Percentiles rank a stretch among this genome's conserved stretches.
phyloP scores from a whole-genome alignment of 2,888 invertebrate species.

The Conops quadrifasciatus region DNA sequence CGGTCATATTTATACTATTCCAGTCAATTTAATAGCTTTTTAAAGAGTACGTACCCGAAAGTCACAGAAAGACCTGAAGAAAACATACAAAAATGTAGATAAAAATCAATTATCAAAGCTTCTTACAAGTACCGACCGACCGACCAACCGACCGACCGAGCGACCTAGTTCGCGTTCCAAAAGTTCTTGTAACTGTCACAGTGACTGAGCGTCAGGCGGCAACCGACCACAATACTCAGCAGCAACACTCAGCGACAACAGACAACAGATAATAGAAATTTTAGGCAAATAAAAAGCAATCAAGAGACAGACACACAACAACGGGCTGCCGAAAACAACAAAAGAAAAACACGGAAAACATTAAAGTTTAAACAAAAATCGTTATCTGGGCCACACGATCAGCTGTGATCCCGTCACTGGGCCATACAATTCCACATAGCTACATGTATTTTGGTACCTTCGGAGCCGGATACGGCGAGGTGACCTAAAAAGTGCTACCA shows the following conservation, averaged over 20 bases:
- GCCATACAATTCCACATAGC: background rate
- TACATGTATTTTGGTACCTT: background rate
- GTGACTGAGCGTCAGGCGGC: background rate
- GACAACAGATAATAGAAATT: constrained; percentile 18
- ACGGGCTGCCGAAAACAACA: constrained; percentile 23
- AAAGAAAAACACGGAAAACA: constrained; percentile 17
- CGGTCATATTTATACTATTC: no score
- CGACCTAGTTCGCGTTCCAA: background rate
- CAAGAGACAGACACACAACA: constrained; percentile 39
- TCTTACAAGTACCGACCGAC: no score
- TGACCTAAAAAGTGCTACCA: constrained; percentile 5
- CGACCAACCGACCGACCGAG: background rate
- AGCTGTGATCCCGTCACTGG: background rate
- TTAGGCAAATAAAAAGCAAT: constrained; percentile 39
- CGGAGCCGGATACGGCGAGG: background rate
- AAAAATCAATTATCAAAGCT: constrained; percentile 21
- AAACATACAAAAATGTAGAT: constrained; percentile 7
- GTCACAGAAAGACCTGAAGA: no score
- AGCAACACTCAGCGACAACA: background rate
- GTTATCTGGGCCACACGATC: constrained; percentile 40
- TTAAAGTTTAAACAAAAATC: constrained; percentile 42
- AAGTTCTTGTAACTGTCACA: constrained; percentile 30
- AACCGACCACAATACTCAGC: constrained; percentile 1
- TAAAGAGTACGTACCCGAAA: no score
- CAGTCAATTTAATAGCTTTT: no score